These are phyloP conservation scores for Nipponacmea schrenckii DNA, from an alignment of 2,888 invertebrate genomes.

Conservation along the genomic window DNA sequence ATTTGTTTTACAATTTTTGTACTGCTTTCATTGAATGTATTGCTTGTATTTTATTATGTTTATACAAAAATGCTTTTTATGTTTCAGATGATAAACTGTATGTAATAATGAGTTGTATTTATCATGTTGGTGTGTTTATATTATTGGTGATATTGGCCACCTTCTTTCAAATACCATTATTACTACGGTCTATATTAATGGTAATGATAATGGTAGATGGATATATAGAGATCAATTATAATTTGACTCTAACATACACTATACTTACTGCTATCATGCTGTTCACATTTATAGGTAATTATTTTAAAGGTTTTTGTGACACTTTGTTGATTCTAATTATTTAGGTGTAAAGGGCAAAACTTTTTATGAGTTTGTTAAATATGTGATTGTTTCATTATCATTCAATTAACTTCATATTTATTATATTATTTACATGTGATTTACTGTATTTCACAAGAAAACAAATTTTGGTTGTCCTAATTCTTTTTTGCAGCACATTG, in stretches of 20 bases:
- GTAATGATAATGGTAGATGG: constrained; percentile 55
- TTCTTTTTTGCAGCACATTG: constrained; percentile 21
- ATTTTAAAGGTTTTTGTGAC: neutral
- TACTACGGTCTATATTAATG: constrained; percentile 52
- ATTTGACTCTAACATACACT: constrained; percentile 46
- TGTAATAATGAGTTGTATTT: constrained; percentile 47
- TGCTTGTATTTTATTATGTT: too few relatives aligned
- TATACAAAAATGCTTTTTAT: neutral
- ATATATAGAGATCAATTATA: constrained; percentile 50
- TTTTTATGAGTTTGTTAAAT: too few relatives aligned
- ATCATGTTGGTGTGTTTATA: constrained; percentile 59
- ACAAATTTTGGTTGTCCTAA: too few relatives aligned
- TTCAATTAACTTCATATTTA: neutral
- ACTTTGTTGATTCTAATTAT: neutral
- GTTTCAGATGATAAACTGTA: constrained; percentile 56
- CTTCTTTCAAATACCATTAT: constrained; percentile 57
- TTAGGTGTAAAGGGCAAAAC: too few relatives aligned
- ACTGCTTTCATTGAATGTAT: too few relatives aligned
- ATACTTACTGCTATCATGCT: constrained; percentile 52
- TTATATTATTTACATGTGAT: neutral
- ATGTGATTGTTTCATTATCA: too few relatives aligned
- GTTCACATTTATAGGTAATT: constrained; percentile 42
- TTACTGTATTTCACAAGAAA: too few relatives aligned
- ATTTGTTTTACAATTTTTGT: too few relatives aligned
- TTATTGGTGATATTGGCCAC: constrained; percentile 54